Evolutionary conservation across 2,888 invertebrate genomes (phyloP).

Genomic region (Unio delphinus): DNA sequence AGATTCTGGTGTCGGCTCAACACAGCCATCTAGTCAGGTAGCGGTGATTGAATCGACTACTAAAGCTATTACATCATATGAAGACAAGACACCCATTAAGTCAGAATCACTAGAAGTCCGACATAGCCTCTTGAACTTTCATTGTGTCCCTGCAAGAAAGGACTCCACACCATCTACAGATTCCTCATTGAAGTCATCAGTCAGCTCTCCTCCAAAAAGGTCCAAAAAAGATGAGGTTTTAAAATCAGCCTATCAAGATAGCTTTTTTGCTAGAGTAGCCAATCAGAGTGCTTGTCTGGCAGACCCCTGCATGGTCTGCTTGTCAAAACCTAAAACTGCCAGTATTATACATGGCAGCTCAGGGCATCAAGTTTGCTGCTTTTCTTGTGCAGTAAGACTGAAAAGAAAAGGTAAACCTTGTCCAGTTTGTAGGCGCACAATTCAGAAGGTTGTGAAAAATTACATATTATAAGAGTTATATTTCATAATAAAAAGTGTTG

Average conservation of each 20-base stretch:
- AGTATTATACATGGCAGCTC: conserved; percentile 70
- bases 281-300: conserved; percentile 6
- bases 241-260: background rate
- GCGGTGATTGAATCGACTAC: conserved; percentile 1
- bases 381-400: conserved; percentile 67
- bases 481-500: too few relatives aligned
- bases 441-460: conserved; percentile 69
- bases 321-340: conserved; percentile 64
- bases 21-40: conserved; percentile 34
- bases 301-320: conserved; percentile 62
- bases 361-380: conserved; percentile 71
- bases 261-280: too few relatives aligned
- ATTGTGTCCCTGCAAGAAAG: too few relatives aligned
- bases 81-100: background rate
- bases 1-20: conserved; percentile 26
- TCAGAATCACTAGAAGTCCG: background rate
- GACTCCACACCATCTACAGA: too few relatives aligned
- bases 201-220: too few relatives aligned
- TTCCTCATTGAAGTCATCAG: too few relatives aligned
- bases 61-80: too few relatives aligned
- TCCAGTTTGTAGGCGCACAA: conserved; percentile 69
- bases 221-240: background rate
- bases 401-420: conserved; percentile 63
- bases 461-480: conserved; percentile 42
- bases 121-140: too few relatives aligned